Evolutionary conservation across 2,888 invertebrate species (phyloP).

Genomic region (Hymenopus coronatus): DNA sequence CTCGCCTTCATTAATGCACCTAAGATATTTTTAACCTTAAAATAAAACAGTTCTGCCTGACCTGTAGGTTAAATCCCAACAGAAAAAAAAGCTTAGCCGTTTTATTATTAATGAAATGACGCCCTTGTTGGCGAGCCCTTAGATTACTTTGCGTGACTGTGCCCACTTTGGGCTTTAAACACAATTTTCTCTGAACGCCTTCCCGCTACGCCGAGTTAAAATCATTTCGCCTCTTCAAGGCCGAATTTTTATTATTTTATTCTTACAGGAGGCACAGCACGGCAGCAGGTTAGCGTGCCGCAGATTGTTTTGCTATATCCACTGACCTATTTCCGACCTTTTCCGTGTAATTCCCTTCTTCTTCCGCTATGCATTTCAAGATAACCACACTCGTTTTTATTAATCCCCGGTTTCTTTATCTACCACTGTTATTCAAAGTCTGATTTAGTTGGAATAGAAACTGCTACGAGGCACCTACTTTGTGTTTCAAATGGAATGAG

Average conservation of each 20-base stretch:
- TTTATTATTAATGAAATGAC: background rate
- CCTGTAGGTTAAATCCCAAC: too few relatives aligned
- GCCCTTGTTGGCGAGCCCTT: background rate
- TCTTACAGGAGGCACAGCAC: background rate
- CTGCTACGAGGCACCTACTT: too few relatives aligned
- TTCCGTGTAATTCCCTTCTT: background rate
- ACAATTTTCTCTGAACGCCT: background rate
- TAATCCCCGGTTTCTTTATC: background rate
- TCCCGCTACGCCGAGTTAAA: background rate
- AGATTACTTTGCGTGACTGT: background rate
- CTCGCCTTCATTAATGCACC: too few relatives aligned
- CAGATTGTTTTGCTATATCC: slow-evolving; percentile 2
- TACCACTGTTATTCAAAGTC: background rate
- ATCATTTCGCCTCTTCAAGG: background rate
- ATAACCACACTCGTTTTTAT: background rate
- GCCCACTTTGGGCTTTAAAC: background rate
- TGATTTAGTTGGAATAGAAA: background rate
- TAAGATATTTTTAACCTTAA: too few relatives aligned
- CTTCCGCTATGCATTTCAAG: background rate
- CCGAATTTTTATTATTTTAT: background rate
- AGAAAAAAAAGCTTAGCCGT: background rate
- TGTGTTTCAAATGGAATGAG: background rate
- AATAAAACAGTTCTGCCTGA: too few relatives aligned
- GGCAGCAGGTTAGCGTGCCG: background rate
- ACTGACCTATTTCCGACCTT: background rate